Conservation (phyloP, 2,797 vertebrate genomes). For the Micropoecilia bifurca region DNA sequence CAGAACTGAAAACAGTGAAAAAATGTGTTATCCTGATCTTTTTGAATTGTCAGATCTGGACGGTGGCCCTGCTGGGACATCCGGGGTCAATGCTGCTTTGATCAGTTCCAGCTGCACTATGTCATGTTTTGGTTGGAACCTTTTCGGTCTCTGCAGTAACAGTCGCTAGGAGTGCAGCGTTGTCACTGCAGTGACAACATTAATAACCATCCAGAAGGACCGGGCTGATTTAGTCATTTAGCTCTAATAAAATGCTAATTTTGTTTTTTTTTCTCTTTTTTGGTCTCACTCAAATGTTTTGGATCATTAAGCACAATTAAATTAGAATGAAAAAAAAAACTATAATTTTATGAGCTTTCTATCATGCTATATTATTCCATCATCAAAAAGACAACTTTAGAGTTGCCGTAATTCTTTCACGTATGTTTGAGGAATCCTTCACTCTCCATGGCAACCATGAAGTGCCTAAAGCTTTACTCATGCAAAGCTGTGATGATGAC, state of each 20-base stretch:
- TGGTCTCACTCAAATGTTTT: neutral
- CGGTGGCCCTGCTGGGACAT: conserved; percentile 5
- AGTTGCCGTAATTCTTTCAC: no score
- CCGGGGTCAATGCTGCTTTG: conserved; percentile 19
- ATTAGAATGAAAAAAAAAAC: no score
- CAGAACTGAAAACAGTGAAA: conserved; percentile 7
- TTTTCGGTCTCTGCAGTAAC: neutral
- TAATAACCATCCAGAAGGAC: neutral
- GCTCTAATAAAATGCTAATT: neutral
- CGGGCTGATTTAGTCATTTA: neutral
- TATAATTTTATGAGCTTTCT: no score
- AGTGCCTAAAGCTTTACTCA: no score
- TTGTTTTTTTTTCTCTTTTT: neutral
- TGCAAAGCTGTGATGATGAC: no score
- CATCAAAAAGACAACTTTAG: no score
- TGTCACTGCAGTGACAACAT: neutral
- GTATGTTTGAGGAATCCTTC: no score
- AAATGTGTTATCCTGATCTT: neutral
- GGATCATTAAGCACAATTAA: neutral
- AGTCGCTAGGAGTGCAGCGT: neutral
- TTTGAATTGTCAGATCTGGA: neutral
- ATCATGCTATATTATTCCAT: no score
- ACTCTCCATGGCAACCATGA: no score
- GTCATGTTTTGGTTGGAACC: neutral
- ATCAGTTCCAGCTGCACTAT: neutral